Evolutionary conservation across 2,797 vertebrate genomes (phyloP), one percentile per base, ranked within the genome.

Genomic region (Enoplosus armatus): DNA sequence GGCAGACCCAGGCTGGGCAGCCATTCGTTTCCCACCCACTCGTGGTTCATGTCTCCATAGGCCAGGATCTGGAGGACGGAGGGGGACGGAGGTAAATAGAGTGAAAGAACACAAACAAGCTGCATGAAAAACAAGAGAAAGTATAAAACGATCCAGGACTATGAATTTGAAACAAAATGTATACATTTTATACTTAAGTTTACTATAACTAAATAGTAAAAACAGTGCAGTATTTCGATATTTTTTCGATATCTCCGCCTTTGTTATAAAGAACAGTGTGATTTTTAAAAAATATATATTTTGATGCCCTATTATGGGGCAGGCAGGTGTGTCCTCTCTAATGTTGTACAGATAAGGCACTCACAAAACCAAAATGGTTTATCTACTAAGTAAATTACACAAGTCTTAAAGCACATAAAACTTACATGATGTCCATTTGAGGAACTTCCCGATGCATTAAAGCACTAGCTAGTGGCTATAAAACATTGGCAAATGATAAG

Each of bases 21-120:
- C 98, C 98, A 99, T 84, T 99, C 98, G 0, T 99, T 99, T 61
- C 98, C 98, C 12, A 99, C 98, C 98, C 98, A 99, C 93, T 99
- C 98, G 0, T 99, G 98, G 93, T 99, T 99, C 98, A 99, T 99
- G 89, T 99, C 98, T 37, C 98, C 98, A 3, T 99, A 99, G 0
- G 98, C 98, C 50, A 99, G 92, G 0, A 98, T 99, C 98, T 99
- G 79, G 45, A 67, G 48, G 61, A 70, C 2, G 10, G 48, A 12
- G 11, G 8, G 8, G 7, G 51, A 70, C 7, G 24, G 18, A 73
- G 20, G 54, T 8, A 29, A 61, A 58, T 0, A 56, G 4, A 41
- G 20, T 5, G 10, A 71, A 41, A 66, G 14, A 51, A 80, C 18
- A 55, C 16, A 60, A 29, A 50, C 8, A 37, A 22, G 22, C 7